Conservation (phyloP, 2,797 vertebrate species). For the Tenualosa thibaudeaui region DNA sequence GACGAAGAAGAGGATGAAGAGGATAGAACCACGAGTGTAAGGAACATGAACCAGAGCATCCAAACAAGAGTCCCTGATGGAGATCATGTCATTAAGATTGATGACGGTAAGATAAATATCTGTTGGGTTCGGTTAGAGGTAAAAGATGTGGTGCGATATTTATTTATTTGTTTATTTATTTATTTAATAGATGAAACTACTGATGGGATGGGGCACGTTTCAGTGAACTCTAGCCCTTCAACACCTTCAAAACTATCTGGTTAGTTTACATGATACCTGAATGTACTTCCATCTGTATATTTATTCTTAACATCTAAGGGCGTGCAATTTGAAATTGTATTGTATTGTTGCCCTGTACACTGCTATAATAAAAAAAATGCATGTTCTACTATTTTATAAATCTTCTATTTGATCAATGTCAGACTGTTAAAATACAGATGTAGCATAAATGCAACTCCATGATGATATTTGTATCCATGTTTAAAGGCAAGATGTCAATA, state of each 20-base stretch:
- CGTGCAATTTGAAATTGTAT: too few species aligned
- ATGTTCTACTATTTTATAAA: too few species aligned
- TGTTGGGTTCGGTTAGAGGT: not conserved
- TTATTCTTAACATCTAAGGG: too few species aligned
- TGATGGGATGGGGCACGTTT: slow-evolving; percentile 48
- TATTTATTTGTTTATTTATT: not conserved
- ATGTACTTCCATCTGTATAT: too few species aligned
- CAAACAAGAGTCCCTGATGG: slow-evolving; percentile 49
- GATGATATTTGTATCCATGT: too few species aligned
- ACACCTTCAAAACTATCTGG: not conserved
- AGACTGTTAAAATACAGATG: too few species aligned
- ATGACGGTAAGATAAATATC: slow-evolving; percentile 66
- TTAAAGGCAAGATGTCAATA: too few species aligned
- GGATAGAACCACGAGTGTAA: slow-evolving; percentile 53
- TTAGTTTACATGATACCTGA: not conserved
- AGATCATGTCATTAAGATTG: slow-evolving; percentile 73
- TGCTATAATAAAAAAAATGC: too few species aligned
- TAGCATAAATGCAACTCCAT: too few species aligned
- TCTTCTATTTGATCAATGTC: not conserved
- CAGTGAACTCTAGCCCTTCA: slow-evolving; percentile 46
- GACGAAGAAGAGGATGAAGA: slow-evolving; percentile 55
- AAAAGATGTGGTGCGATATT: not conserved
- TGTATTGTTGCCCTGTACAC: too few species aligned
- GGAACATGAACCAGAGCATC: not conserved
- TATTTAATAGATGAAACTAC: slow-evolving; percentile 46